Base-by-base conservation (phyloP, 2,888 invertebrate genomes). In the Ormyrus labotus region DNA sequence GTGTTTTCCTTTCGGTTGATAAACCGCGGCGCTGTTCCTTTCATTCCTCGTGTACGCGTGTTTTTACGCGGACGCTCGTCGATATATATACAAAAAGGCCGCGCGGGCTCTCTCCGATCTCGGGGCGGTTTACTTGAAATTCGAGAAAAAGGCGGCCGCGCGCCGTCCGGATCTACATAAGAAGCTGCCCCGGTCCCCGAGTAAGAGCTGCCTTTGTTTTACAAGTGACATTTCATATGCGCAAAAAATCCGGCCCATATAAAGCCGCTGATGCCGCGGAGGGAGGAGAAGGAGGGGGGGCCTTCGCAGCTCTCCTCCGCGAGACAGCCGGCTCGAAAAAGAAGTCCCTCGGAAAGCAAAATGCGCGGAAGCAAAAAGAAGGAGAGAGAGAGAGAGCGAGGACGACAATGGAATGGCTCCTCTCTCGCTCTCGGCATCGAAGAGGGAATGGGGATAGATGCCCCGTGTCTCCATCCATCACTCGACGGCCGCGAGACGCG, bases 391-490 rank as follows among this genome's bases (percentile, higher is more conserved):
- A 34, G 34, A 2, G 34, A 34, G 34, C 34, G 34, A 72, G 71
- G 83, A 78, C 65, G 80, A 77, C 63, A 81, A 73, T 67, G 78
- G 78, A 79, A 65, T 57, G 64, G 51, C 57, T 63, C 34, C 45
- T 9, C 55, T 55, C 57, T 64, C 74, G 51, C 74, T 34, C 51
- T 57, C 45, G 51, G 19, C 51, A 71, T 71, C 57, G 67, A 58
- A 82, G 83, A 84, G 80, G 84, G 87, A 87, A 85, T 83, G 85
- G 85, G 83, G 83, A 82, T 79, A 82, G 84, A 87, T 87, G 85
- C 85, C 84, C 84, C 88, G 88, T 87, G 88, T 89, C 88, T 89
- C 88, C 90, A 90, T 90, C 90, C 90, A 89, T 89, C 90, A 90
- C 88, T 82, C 84, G 86, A 84, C 85, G 86, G 86, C 10, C 65